Evolutionary conservation across 2,113 vertebrate genomes (phyloP), one percentile per base, ranked within the genome.

Genomic region (Ia io): DNA sequence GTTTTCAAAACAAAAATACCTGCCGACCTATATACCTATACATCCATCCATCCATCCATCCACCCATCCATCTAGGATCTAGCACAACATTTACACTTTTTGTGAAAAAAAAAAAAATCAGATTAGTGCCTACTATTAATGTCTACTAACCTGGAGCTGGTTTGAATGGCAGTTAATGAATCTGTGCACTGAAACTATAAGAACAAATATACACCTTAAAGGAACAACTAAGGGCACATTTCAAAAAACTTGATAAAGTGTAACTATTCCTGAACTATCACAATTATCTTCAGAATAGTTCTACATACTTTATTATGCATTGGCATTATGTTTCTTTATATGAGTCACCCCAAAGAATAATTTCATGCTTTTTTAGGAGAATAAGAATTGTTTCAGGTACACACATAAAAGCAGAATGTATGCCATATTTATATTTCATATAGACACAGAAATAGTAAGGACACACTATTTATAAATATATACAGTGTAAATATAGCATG

Each of bases 231-330:
- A 42, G 63, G 56, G 12, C 6, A 47, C 37, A 51, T 73, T 94
- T 74, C 71, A 92, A 88, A 94, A 59, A 53, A 11, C 53, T 91
- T 47, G 40, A 84, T 76, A 80, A 82, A 69, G 84, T 77, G 5
- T 20, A 93, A 79, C 76, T 89, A n/a, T 84, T 63, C 20, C 56
- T 92, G 80, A 94, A 42, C 23, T 32, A 80, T 53, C 8, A 40
- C 53, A 63, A 32, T 44, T 56, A 71, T 32, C 37, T 84, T 37
- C 65, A 71, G 63, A 59, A 92, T 3, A 65, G 47, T 73, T 94
- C 61, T 73, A 9, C 12, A 10, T 56, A 63, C 42, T 53, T 40
- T 40, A 56, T 86, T 63, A 74, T 3, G 47, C 71, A 53, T 73
- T 89, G 63, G 47, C 9, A 73, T 8, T n/a, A 18, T 14, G 22